Base-by-base conservation (phyloP, 2,888 invertebrate species). In the Pachliopta kotzebuea region DNA sequence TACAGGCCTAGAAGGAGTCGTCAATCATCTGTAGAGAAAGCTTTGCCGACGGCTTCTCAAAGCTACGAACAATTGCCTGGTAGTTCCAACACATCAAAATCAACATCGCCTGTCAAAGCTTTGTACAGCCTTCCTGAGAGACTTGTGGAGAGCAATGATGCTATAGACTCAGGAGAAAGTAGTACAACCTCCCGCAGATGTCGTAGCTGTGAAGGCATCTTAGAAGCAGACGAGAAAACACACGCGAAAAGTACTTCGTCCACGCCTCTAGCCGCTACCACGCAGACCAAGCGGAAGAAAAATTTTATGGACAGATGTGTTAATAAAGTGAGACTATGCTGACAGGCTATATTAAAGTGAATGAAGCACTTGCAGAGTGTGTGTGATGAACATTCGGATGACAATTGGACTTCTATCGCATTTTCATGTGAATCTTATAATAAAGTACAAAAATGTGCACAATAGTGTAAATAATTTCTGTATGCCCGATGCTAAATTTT, bases 251-350 rank as follows among this genome's bases (percentile, higher is more conserved):
- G 92, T 67, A 93, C 93, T 69, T 79, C 94, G 75, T 92, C 92
- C 75, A 83, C 94, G 77, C 93, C 93, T 73, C 85, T 92, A 77
- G 92, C 94, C 73, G 92, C 93, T 73, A 81, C 90, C 71, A 92
- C 91, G 61, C 93, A 93, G 76, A 93, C 92, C 11, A 95, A 95
- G 83, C 92, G 94, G 77, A 95, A 94, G 84, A 94, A 94, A 81
- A 96, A 96, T 85, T 96, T 97, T 84, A 95, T 97, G 94, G 96
- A 96, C 93, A 93, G 95, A 84, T 96, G 96, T 87, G 95, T 96
- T 74, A 96, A 95, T 89, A 96, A 96, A 94, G 95, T 96, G 86
- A 94, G 95, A 92, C 95, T 95, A 78, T 90, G 90, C 92, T 96
- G 82, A 95, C 29, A 31, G 53, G 49, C 21, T 23, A 53, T 20